Percentiles rank a stretch among this genome's conserved stretches.
Conservation (phyloP, 2,113 vertebrate species). For the Chionodraco myersi region DNA sequence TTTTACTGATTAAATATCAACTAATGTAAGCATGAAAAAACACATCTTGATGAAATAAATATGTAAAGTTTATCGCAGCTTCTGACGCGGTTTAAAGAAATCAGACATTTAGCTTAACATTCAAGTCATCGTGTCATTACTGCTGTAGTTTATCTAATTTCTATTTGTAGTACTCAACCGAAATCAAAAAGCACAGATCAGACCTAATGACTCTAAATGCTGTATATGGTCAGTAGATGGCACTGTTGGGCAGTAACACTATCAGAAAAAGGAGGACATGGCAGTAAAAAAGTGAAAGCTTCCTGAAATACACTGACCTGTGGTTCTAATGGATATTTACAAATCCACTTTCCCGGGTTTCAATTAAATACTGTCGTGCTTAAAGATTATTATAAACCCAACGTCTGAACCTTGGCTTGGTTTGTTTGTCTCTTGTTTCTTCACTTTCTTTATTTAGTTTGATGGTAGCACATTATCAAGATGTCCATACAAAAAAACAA, state of each 20-base stretch:
- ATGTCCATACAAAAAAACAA: too few species aligned
- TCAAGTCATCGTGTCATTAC: background rate
- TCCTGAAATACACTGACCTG: background rate
- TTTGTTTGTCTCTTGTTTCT: background rate
- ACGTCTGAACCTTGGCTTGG: background rate
- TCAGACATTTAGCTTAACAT: background rate
- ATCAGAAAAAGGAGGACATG: background rate
- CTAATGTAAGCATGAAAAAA: too few species aligned
- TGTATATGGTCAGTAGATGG: constrained; percentile 30
- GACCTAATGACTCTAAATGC: background rate
- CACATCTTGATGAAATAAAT: too few species aligned
- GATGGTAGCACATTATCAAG: too few species aligned
- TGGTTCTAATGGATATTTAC: background rate
- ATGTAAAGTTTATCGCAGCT: too few species aligned
- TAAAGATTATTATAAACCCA: background rate
- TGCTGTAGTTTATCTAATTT: background rate
- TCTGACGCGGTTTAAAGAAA: too few species aligned
- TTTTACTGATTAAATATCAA: background rate
- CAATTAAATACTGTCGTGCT: background rate
- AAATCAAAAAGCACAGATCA: background rate
- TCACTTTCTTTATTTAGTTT: background rate
- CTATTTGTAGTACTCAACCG: background rate
- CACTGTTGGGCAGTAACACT: background rate
- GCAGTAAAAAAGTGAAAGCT: background rate
- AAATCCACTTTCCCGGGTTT: background rate